A percentile compares a stretch with the other conserved stretches of the same genome.
Evolutionary conservation across 2,888 invertebrate species (phyloP).

Genomic region (Thymelicus lineola): DNA sequence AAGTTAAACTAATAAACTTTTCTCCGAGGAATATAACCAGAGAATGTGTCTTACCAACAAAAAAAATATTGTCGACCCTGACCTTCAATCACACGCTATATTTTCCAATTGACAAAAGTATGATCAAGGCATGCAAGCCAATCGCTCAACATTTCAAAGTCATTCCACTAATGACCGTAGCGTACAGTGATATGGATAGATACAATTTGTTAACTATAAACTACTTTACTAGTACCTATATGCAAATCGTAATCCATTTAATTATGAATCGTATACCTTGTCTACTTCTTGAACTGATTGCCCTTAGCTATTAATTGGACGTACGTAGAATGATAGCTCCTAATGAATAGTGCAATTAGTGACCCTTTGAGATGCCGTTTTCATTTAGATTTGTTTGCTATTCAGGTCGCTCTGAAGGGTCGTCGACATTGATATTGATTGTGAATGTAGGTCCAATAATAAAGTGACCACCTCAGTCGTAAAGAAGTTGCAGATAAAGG

Average conservation of each 20-base stretch:
- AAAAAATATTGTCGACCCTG: not conserved
- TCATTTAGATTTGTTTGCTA: slow-evolving; percentile 30
- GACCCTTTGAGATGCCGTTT: slow-evolving; percentile 21
- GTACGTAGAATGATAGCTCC: slow-evolving; percentile 16
- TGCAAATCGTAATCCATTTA: no score
- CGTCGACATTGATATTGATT: slow-evolving; percentile 25
- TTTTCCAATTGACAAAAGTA: slow-evolving; percentile 38
- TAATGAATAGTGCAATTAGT: slow-evolving; percentile 32
- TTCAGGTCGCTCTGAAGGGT: slow-evolving; percentile 28
- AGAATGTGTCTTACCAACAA: not conserved
- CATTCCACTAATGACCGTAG: slow-evolving; percentile 52
- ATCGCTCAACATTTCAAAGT: slow-evolving; percentile 48
- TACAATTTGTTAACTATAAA: no score
- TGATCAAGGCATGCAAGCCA: slow-evolving; percentile 52
- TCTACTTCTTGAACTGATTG: not conserved
- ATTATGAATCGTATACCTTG: not conserved
- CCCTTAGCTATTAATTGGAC: slow-evolving; percentile 1
- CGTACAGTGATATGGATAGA: no score
- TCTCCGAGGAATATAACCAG: not conserved
- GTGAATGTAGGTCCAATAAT: slow-evolving; percentile 29
- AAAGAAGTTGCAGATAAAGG: slow-evolving; percentile 17
- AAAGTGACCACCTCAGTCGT: slow-evolving; percentile 29
- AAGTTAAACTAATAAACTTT: no score
- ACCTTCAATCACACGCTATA: not conserved
- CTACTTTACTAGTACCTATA: no score